Conservation (phyloP, 1,140 invertebrate species). For the Achroia grisella region DNA sequence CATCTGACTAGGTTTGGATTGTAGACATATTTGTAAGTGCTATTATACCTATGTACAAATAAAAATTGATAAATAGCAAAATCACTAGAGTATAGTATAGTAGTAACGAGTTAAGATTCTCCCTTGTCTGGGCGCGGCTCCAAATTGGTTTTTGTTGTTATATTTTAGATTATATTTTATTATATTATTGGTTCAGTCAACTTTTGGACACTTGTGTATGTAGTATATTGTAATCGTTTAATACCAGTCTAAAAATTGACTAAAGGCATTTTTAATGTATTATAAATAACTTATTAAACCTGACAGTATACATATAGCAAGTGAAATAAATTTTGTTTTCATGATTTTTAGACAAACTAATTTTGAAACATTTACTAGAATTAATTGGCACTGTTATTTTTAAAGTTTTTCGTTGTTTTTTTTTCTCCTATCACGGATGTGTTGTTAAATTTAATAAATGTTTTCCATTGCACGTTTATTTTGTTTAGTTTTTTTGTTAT, state of each 20-base stretch:
- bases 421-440: conserved; percentile 45
- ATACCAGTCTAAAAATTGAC: too few species aligned
- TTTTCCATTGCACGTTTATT: conserved; percentile 52
- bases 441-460: conserved; percentile 61
- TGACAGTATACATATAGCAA: too few species aligned
- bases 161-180: conserved; percentile 65
- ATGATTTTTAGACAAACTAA: conserved; percentile 11
- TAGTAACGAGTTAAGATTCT: conserved; percentile 27
- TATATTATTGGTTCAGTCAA: conserved; percentile 51
- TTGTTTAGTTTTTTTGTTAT: conserved; percentile 48
- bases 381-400: conserved; percentile 67
- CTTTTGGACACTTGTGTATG: conserved; percentile 41
- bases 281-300: too few species aligned
- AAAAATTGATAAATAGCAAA: conserved; percentile 55
- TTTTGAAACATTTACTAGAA: conserved; percentile 23
- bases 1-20: conserved; percentile 43
- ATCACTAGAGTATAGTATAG: conserved; percentile 38
- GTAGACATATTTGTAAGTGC: conserved; percentile 48
- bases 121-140: conserved; percentile 36
- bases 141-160: conserved; percentile 54
- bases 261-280: too few species aligned
- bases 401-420: conserved; percentile 52
- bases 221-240: conserved; percentile 29
- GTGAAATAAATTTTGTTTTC: not conserved
- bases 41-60: conserved; percentile 66